Evolutionary conservation across 2,797 vertebrate genomes (phyloP), one percentile per base, ranked within the genome.

Genomic region (Acrossocheilus fasciatus): DNA sequence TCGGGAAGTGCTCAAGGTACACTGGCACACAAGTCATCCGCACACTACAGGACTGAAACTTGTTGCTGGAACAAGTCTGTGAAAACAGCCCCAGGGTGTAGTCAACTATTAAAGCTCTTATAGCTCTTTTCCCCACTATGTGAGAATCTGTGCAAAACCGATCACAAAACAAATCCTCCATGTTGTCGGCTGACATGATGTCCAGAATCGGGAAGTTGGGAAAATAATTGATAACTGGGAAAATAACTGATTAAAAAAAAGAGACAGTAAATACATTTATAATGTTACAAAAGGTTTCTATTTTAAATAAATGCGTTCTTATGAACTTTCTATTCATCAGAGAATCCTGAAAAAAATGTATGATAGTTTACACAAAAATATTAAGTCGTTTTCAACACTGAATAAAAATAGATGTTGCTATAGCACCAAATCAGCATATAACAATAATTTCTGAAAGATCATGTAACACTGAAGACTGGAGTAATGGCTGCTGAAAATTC

Each of bases 1-100:
- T 18, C 72, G 43, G 83, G 85, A 90, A 79, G 88, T 74, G 86
- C 82, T 78, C 88, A 86, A 87, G 72, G 57, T 82, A 89, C 50
- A 77, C 50, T 54, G 11, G 10, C 50, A 54, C 30, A 54, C 50
- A 54, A 82, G 23, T 52, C 6, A 54, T n/a, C 17, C 2, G 1
- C 14, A 70, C 34, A 11, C 66, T 72, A 23, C 1, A 41, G n/a
- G 26, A 82, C 47, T 26, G 30, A 82, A 81, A 64, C 10, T 5
- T 68, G 62, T 68, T 66, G 41, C 62, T 68, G 62, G n/a, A 17
- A 18, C 17, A 80, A 64, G 57, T 54, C 17, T 54, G 52, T 80
- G 2, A 41, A 62, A 43, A 43, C 10, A 80, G 39, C 17, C 18
- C 39, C 11, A 66, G 64, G 64, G 64, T 15, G 6, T 7, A 66